Conservation (phyloP, 1,140 invertebrate genomes). For the Choristoneura fumiferana region DNA sequence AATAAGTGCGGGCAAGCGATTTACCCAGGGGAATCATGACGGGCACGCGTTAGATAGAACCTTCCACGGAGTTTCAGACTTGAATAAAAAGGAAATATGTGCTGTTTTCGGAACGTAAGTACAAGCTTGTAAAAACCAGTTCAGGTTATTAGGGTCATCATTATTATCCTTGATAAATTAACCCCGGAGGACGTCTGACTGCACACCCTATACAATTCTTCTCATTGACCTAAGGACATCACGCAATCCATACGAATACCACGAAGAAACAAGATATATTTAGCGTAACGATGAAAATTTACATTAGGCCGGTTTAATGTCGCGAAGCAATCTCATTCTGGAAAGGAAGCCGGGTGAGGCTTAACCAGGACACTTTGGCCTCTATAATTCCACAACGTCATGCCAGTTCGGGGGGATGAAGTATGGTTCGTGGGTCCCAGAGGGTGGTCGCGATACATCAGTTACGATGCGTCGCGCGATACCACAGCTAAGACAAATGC, state of each 20-base stretch:
- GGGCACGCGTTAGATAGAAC: conserved; percentile 24
- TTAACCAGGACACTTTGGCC: conserved; percentile 43
- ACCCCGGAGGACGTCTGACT: conserved; percentile 25
- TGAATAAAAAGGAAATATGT: conserved; percentile 29
- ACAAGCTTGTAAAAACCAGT: conserved; percentile 25
- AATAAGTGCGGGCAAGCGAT: conserved; percentile 53
- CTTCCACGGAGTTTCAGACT: conserved; percentile 8
- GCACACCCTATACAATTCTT: conserved; percentile 28
- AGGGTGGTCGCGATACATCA: conserved; percentile 46
- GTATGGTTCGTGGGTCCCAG: conserved; percentile 28
- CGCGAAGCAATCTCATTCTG: conserved; percentile 69
- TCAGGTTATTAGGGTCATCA: conserved; percentile 30
- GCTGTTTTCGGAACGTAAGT: not conserved
- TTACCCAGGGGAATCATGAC: conserved; percentile 40
- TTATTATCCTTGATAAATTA: conserved; percentile 33
- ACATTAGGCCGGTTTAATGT: conserved; percentile 73
- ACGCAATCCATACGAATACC: conserved; percentile 37
- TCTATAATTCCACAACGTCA: conserved; percentile 26
- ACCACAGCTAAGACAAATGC: conserved; percentile 70
- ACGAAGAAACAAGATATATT: conserved; percentile 61
- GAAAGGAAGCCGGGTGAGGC: conserved; percentile 48
- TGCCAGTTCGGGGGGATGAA: conserved; percentile 22
- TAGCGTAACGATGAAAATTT: conserved; percentile 67
- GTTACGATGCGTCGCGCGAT: conserved; percentile 58
- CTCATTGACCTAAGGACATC: conserved; percentile 50